Evolutionary conservation across 2,113 vertebrate species (phyloP), one percentile per base, ranked within the genome.

Genomic region (Nicator chloris): DNA sequence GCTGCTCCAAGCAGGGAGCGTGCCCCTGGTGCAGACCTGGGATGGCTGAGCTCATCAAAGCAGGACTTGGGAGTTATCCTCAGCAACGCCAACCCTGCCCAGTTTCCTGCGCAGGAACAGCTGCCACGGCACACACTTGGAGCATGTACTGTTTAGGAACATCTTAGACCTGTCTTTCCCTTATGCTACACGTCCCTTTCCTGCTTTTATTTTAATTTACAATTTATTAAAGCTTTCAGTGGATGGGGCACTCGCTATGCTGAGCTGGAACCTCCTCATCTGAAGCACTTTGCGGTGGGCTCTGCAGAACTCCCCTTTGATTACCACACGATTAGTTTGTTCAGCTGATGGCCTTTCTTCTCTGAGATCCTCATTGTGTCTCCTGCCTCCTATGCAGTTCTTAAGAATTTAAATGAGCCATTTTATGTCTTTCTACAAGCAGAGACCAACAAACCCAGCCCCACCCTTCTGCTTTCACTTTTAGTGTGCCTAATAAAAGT

Each of bases 321-420:
- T 98, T 98, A 94, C 95, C 96, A 94, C 97, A 96, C 86, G 88
- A 98, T 98, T 98, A 98, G 98, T 99, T 99, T 98, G 98, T 98
- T 98, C 98, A 97, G 97, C 97, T 97, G 90, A 96, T 97, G 97
- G 98, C 97, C 98, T 98, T 97, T 98, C 98, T 98, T 98, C 97
- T 96, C 95, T 12, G 82, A 97, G 97, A 98, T 97, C 94, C 93
- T 97, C 97, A 98, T 98, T 98, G 96, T 98, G 98, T 98, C 97
- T 98, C 96, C 96, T 97, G 97, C 97, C 97, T 98, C 96, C 96
- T 95, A 79, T 96, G 97, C 98, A 98, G 98, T 98, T 98, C 97
- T 98, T 98, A 97, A 98, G 97, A 92, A 98, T 97, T 98, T 98
- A 98, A 99, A 99, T 99, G 98, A 99, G 97, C 97, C 98, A 80